Evolutionary conservation across 2,797 vertebrate genomes (phyloP).

Genomic region (Rhabdophis nuchalis): DNA sequence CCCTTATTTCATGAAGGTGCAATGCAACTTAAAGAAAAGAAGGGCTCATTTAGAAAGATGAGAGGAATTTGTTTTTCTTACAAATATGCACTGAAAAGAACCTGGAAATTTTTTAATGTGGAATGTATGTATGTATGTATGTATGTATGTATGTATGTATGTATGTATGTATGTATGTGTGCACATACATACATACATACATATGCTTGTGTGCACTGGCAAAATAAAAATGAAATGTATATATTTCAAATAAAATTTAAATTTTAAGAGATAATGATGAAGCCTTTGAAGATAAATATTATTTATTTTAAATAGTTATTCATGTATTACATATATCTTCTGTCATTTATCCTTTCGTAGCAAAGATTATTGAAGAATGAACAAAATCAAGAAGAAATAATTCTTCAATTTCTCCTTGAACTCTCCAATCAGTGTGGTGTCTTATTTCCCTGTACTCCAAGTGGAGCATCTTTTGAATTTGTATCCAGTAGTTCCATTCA

Average conservation of each 20-base stretch:
- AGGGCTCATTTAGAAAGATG: not conserved
- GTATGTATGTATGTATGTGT: too few relatives aligned
- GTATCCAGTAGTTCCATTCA: slow-evolving; percentile 74
- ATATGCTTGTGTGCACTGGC: not conserved
- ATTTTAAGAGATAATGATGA: not conserved
- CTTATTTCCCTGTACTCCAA: slow-evolving; percentile 74
- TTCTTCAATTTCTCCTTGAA: slow-evolving; percentile 83
- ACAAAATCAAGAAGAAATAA: slow-evolving; percentile 80
- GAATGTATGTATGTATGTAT: too few relatives aligned
- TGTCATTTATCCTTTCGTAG: slow-evolving; percentile 71
- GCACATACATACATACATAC: not conserved
- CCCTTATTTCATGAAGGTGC: not conserved
- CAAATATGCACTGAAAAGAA: not conserved
- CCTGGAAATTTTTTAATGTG: not conserved
- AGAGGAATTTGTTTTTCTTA: not conserved
- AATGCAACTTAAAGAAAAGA: not conserved
- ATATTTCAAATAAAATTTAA: not conserved
- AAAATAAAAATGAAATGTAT: not conserved
- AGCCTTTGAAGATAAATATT: slow-evolving; percentile 17
- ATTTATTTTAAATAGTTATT: slow-evolving; percentile 7
- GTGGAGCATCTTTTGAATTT: slow-evolving; percentile 61
- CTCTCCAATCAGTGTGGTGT: slow-evolving; percentile 82
- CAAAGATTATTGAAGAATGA: slow-evolving; percentile 82
- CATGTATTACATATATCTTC: slow-evolving; percentile 7
- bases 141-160: too few relatives aligned